Base-by-base conservation (phyloP, 2,888 invertebrate species). In the Dermolepida albohirtum region DNA sequence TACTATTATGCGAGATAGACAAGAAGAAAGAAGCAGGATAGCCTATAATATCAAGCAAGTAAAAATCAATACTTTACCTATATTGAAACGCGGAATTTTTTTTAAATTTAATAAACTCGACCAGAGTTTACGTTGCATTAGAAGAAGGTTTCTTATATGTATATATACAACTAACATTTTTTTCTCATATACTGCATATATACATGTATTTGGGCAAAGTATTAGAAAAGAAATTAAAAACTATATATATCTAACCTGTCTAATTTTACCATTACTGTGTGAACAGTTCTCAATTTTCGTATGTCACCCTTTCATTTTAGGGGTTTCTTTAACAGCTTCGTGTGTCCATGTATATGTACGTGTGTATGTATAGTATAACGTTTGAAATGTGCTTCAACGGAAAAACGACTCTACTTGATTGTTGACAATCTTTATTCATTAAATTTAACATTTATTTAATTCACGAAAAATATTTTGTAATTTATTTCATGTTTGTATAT, bases 21-120 rank as follows among this genome's bases (percentile, higher is more conserved):
- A 7, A 47, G 22, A 47, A 59, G 29, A 47, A 59, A 41, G 5
- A 16, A 29, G 47, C 14, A 47, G 47, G 59, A 59, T 34, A 47
- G 59, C 17, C 47, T 40, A 54, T 10, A 43, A 55, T 66, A 66
- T 66, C 64, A 49, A 55, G 66, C 17, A 54, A 65, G 57, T 55
- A 22, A 66, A 66, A 66, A 78, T 78, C 78, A 78, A 78, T 78
- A 78, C 77, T 75, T 74, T 75, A 74, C 74, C 74, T 76, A 75
- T 68, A 72, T 72, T 70, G 54, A 44, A 59, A 59, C 14, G 14
- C 5, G 16, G 12, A 27, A 44, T 12, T 44, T 44, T 47, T n/a
- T 59, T 59, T 47, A 47, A 59, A 59, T 14, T 34, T 41, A 47
- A 59, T 29, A 29, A 47, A 27, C 16, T 12, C 12, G 27, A 16